These are phyloP conservation scores for Platichthys flesus DNA, from an alignment of 2,113 vertebrate genomes.

Conservation along the genomic window DNA sequence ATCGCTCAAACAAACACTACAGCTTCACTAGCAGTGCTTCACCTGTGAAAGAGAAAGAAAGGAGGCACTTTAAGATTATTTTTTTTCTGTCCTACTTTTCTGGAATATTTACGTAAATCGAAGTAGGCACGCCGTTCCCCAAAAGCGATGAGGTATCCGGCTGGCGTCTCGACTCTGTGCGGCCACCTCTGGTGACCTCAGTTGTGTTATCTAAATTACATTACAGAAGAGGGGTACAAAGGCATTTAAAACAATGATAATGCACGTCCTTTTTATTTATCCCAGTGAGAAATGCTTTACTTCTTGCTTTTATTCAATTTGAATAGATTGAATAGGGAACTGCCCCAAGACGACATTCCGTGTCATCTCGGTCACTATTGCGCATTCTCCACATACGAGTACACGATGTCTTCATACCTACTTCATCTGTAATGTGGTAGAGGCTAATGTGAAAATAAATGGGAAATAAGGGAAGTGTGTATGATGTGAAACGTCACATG, in stretches of 20 bases:
- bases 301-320: conserved; percentile 19
- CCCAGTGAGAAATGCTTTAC: not conserved
- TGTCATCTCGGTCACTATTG: conserved; percentile 1
- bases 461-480: conserved; percentile 10
- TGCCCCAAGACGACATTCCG: conserved; percentile 15
- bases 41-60: conserved; percentile 37
- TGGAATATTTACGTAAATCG: conserved; percentile 18
- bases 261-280: conserved; percentile 9
- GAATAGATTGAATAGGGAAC: not conserved
- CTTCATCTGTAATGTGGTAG: not conserved
- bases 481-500: not conserved
- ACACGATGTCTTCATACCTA: conserved; percentile 16
- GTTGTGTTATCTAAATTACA: conserved; percentile 10
- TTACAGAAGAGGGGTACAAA: not conserved
- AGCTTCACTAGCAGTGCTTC: conserved; percentile 45
- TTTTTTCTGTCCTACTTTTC: conserved; percentile 45
- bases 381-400: conserved; percentile 6
- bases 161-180: not conserved
- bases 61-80: conserved; percentile 59
- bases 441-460: conserved; percentile 25
- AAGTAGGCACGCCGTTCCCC: conserved; percentile 21
- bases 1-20: conserved; percentile 23
- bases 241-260: not conserved
- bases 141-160: conserved; percentile 14
- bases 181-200: conserved; percentile 17